These are phyloP conservation scores for Melipona beecheii DNA, from an alignment of 2,888 invertebrate genomes.

Conservation along the genomic window DNA sequence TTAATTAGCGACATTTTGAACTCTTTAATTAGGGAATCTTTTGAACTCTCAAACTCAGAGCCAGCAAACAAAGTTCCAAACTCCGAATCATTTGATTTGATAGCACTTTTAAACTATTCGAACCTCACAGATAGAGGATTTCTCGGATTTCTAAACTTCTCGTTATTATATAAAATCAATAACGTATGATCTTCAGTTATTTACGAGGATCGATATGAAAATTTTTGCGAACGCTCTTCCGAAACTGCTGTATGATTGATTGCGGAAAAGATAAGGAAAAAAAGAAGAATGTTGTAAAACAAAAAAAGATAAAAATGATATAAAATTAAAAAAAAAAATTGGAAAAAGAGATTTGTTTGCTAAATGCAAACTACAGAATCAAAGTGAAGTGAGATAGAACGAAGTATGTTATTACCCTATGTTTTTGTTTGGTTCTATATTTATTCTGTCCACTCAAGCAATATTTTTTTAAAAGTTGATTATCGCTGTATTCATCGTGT, in stretches of 20 bases:
- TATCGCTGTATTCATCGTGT: neutral
- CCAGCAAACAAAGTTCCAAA: neutral
- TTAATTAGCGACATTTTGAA: neutral
- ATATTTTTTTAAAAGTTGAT: neutral
- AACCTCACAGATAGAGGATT: neutral
- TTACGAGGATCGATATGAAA: neutral
- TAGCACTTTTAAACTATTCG: neutral
- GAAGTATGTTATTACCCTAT: neutral
- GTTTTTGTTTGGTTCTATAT: neutral
- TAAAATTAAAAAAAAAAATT: neutral
- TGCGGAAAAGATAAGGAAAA: neutral
- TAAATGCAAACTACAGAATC: neutral
- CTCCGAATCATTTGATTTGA: neutral
- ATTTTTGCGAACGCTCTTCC: neutral
- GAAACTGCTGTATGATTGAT: neutral
- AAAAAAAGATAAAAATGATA: too few species aligned
- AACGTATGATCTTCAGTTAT: neutral
- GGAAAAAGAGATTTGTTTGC: neutral
- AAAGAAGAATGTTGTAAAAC: too few species aligned
- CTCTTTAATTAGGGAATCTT: neutral
- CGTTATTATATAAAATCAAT: too few species aligned
- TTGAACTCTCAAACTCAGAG: neutral
- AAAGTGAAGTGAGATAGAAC: neutral
- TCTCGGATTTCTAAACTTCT: neutral
- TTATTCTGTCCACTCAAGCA: neutral